Percentiles rank a stretch among this genome's conserved stretches.
Evolutionary conservation across 2,113 vertebrate genomes (phyloP).

Genomic region (Rhinoderma darwinii): DNA sequence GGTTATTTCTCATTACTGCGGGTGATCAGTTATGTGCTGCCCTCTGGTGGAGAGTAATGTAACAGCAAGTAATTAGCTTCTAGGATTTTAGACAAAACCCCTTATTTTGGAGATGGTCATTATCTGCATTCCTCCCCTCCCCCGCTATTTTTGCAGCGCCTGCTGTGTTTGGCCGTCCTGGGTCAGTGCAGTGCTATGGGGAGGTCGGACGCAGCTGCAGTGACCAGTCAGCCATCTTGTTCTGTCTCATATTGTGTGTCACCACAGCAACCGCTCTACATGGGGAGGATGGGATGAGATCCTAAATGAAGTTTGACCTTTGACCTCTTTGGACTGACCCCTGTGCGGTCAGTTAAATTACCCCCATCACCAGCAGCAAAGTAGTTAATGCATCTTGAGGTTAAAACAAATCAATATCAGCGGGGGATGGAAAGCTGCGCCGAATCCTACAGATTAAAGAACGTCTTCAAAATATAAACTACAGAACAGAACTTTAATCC

Average conservation of each 20-base stretch:
- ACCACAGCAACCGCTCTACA: neutral
- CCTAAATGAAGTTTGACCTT: conserved; percentile 23
- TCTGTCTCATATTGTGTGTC: neutral
- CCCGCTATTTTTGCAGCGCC: neutral
- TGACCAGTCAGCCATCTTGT: conserved; percentile 40
- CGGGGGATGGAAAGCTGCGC: neutral
- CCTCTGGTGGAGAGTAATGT: neutral
- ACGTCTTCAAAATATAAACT: neutral
- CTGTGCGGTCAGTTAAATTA: neutral
- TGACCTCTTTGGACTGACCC: neutral
- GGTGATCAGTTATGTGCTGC: neutral
- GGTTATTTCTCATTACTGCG: too few relatives aligned
- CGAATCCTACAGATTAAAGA: neutral
- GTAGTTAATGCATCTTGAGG: neutral
- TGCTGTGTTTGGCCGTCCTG: conserved; percentile 41
- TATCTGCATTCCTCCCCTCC: neutral
- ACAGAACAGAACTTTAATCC: neutral
- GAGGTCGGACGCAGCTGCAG: conserved; percentile 23
- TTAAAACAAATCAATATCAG: neutral
- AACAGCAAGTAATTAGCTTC: neutral
- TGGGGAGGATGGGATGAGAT: neutral
- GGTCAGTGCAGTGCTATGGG: neutral
- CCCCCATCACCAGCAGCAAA: neutral
- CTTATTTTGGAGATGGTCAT: neutral
- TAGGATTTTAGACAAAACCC: neutral